These are phyloP conservation scores for Cloeon dipterum DNA, from an alignment of 2,888 invertebrate species.

Conservation along the genomic window DNA sequence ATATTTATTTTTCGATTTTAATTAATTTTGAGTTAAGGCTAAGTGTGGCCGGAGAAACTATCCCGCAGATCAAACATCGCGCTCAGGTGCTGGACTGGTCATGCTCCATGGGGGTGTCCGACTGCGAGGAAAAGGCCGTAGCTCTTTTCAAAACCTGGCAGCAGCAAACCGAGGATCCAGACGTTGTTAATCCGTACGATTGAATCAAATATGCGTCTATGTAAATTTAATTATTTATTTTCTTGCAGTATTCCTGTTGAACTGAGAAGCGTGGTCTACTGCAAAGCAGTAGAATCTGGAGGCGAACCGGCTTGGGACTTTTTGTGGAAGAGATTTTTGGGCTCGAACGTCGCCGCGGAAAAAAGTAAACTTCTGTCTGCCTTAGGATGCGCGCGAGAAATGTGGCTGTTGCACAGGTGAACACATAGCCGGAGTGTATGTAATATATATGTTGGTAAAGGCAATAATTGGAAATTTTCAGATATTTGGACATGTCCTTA, in stretches of 20 bases:
- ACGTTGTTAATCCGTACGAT: conserved; percentile 32
- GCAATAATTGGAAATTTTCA: too few species aligned
- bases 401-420: conserved; percentile 51
- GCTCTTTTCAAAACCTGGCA: conserved; percentile 37
- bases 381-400: conserved; percentile 59
- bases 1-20: too few species aligned
- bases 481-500: conserved; percentile 41
- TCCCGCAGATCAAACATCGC: conserved; percentile 26
- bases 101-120: conserved; percentile 46
- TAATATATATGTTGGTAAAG: too few species aligned
- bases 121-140: conserved; percentile 39
- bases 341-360: conserved; percentile 49
- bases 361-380: conserved; percentile 51
- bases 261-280: conserved; percentile 53
- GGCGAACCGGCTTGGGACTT: conserved; percentile 75
- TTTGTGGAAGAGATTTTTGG: conserved; percentile 53
- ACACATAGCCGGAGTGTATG: too few species aligned
- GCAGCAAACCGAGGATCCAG: conserved; percentile 23
- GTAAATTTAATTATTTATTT: too few species aligned
- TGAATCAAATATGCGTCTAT: too few species aligned
- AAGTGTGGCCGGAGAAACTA: conserved; percentile 22
- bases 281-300: conserved; percentile 62
- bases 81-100: conserved; percentile 41
- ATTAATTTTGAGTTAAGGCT: conserved; percentile 24
- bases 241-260: conserved; percentile 33